Conservation (phyloP, 2,888 invertebrate genomes). For the Leptinotarsa peninsularis region DNA sequence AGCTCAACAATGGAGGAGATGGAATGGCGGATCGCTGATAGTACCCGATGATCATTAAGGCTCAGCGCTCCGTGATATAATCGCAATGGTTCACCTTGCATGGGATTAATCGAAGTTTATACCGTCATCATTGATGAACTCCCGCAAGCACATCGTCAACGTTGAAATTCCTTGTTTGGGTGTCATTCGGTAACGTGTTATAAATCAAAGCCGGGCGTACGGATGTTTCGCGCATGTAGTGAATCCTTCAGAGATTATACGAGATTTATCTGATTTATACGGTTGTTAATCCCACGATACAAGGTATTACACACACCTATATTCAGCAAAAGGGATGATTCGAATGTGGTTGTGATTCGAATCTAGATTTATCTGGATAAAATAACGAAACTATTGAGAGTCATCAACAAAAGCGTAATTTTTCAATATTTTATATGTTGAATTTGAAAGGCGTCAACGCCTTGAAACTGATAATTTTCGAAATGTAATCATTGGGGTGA, state of each 20-base stretch:
- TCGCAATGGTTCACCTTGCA: neutral
- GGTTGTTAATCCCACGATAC: constrained; percentile 8
- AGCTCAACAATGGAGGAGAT: neutral
- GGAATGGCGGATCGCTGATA: neutral
- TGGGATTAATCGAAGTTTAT: neutral
- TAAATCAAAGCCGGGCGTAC: constrained; percentile 13
- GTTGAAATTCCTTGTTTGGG: neutral
- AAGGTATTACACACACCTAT: neutral
- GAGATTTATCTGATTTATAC: constrained; percentile 14
- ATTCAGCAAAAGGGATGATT: neutral
- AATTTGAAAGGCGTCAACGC: too few relatives aligned
- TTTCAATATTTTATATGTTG: too few relatives aligned
- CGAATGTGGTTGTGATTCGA: neutral
- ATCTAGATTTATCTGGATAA: neutral
- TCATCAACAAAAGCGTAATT: too few relatives aligned
- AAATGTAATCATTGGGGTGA: too few relatives aligned
- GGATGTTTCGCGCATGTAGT: constrained; percentile 13
- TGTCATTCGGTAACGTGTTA: constrained; percentile 11
- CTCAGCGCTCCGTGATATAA: neutral
- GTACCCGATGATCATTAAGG: too few relatives aligned
- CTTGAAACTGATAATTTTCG: too few relatives aligned
- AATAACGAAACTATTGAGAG: too few relatives aligned
- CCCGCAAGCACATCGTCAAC: neutral
- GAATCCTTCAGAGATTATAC: constrained; percentile 17
- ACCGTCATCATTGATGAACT: neutral